Conservation (phyloP, 2,113 vertebrate species). For the Ptyas mucosa region DNA sequence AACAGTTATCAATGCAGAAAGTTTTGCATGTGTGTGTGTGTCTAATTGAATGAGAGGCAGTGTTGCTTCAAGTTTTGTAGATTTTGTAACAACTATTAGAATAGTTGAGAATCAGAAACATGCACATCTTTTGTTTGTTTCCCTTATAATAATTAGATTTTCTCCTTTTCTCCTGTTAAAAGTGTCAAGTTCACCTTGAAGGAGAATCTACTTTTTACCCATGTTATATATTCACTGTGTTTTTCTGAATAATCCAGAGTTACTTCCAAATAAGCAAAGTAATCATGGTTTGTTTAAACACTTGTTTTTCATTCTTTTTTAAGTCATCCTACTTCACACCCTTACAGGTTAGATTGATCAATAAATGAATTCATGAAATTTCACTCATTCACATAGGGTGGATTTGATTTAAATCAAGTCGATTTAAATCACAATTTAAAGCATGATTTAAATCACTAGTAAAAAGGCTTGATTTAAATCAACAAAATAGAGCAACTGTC, state of each 20-base stretch:
- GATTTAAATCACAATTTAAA: no score
- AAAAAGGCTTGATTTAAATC: no score
- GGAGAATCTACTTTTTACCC: background rate
- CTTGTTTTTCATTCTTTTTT: background rate
- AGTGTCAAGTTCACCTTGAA: background rate
- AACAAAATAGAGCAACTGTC: no score
- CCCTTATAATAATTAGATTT: background rate
- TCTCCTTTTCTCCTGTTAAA: background rate
- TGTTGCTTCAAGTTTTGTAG: background rate
- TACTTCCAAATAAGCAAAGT: background rate
- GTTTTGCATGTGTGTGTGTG: background rate
- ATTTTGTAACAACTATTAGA: background rate
- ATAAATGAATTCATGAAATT: background rate
- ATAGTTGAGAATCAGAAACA: background rate
- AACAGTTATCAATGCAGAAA: background rate
- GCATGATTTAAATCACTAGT: no score
- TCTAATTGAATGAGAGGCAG: background rate
- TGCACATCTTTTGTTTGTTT: background rate
- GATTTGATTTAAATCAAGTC: no score
- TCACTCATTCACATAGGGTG: background rate
- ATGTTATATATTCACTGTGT: background rate
- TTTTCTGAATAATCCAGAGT: background rate
- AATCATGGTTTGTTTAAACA: background rate
- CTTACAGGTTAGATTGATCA: background rate
- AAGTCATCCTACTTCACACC: background rate